Base-by-base conservation (phyloP, 2,888 invertebrate genomes). In the Drosophila fungiperda region DNA sequence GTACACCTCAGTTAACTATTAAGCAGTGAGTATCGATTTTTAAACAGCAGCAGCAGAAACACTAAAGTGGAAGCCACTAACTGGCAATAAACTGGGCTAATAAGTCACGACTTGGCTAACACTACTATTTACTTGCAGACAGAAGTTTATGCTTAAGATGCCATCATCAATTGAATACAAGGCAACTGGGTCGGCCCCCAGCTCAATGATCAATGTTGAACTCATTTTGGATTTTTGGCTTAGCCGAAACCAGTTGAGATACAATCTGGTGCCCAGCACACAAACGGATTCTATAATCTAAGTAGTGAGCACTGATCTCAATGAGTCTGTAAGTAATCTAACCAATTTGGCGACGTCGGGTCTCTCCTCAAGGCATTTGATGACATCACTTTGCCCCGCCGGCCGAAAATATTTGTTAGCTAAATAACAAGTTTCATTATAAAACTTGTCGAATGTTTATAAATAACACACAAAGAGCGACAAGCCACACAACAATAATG, bases 351-450 rank as follows among this genome's bases (percentile, higher is more conserved):
- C 79, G 87, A 74, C 85, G 67, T 68, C 76, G 65, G 36, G 84
- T 87, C 88, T 83, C 78, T 54, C 42, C 59, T 71, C 72, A 76
- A 29, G 26, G 55, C 55, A 55, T 29, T 38, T 78, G 72, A 77
- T 81, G 80, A 81, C 80, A 81, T 80, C 81, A 80, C 67, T 38
- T 15, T 50, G 63, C 49, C 54, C 67, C 58, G 33, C 53, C 45
- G 50, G 35, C 54, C 38, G 32, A 42, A 76, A 79, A 68, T 64
- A 70, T 60, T 65, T 32, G 23, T 50, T 69, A 58, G 75, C 67
- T 64, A 71, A 82, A 87, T 77, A 85, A 85, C 85, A 79, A 85
- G 85, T 85, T 89, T 85, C 90, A 77, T 85, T 87, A 35, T 38
- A 54, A 62, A 62, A 82, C 73, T 83, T 85, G 63, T 87, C 79